Evolutionary conservation across 2,888 invertebrate genomes (phyloP).

Genomic region (Dexiosoma caninum): DNA sequence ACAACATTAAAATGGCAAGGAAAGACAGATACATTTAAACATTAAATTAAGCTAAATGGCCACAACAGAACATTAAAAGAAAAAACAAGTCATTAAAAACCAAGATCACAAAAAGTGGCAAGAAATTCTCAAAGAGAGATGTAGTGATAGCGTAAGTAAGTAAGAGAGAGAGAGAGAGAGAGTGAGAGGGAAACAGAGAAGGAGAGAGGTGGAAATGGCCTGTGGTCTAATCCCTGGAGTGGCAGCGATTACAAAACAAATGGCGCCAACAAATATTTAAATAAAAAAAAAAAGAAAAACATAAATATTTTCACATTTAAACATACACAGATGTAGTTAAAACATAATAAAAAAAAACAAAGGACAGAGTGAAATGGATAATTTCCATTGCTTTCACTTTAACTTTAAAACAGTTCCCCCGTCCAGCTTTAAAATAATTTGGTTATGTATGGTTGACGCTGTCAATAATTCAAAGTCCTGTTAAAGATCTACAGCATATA

Average conservation of each 20-base stretch:
- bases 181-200: too few species aligned
- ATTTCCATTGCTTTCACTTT: background rate
- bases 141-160: too few species aligned
- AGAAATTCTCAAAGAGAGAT: background rate
- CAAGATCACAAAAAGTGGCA: constrained; percentile 37
- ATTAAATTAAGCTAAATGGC: constrained; percentile 26
- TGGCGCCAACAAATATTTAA: constrained; percentile 45
- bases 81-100: constrained; percentile 60
- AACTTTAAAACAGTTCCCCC: background rate
- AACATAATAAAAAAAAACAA: background rate
- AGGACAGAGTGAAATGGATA: background rate
- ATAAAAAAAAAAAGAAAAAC: background rate
- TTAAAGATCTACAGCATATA: too few species aligned
- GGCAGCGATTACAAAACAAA: constrained; percentile 61
- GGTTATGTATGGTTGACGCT: background rate
- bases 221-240: constrained; percentile 56
- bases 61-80: constrained; percentile 26
- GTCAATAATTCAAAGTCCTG: too few species aligned
- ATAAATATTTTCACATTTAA: constrained; percentile 12
- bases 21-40: constrained; percentile 23
- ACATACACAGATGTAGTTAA: too few species aligned
- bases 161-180: too few species aligned
- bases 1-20: background rate
- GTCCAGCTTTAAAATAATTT: background rate
- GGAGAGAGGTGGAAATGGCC: too few species aligned